phyloP scores from a whole-genome alignment of 1,140 invertebrate genomes.

The Papilio xuthus region DNA sequence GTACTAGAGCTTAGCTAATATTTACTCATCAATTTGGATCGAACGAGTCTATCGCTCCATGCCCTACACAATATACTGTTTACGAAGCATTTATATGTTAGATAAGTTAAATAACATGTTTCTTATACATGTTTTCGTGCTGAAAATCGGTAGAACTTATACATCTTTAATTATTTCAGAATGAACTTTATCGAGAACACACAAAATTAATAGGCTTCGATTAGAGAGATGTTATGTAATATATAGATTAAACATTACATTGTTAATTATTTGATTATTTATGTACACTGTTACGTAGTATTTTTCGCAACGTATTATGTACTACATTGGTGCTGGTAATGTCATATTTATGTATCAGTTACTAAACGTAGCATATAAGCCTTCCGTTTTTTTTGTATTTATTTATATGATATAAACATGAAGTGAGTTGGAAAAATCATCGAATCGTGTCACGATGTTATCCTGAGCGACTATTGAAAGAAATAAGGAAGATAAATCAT shows the following conservation, averaged over 20 bases:
- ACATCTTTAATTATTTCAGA: too few species aligned
- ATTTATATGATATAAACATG: neutral
- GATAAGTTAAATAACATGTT: neutral
- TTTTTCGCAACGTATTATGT: too few species aligned
- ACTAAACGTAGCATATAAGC: neutral
- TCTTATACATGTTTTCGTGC: neutral
- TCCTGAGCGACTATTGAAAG: neutral
- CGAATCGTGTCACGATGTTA: neutral
- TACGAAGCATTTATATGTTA: neutral
- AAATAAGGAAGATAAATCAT: conserved; percentile 23
- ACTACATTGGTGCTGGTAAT: too few species aligned
- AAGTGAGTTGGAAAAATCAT: conserved; percentile 12
- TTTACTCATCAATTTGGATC: conserved; percentile 16
- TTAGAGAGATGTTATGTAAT: too few species aligned
- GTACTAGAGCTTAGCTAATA: neutral
- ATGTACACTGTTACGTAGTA: too few species aligned
- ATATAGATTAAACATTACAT: too few species aligned
- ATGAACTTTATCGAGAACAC: too few species aligned
- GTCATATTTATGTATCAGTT: neutral
- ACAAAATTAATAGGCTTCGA: too few species aligned
- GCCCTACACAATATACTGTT: neutral
- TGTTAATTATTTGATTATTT: too few species aligned
- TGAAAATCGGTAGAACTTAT: too few species aligned
- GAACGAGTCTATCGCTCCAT: conserved; percentile 6
- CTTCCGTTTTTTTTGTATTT: conserved; percentile 4